A percentile compares a stretch with the other conserved stretches of the same genome.
phyloP scores from a whole-genome alignment of 2,113 vertebrate species.

The Cebus imitator region DNA sequence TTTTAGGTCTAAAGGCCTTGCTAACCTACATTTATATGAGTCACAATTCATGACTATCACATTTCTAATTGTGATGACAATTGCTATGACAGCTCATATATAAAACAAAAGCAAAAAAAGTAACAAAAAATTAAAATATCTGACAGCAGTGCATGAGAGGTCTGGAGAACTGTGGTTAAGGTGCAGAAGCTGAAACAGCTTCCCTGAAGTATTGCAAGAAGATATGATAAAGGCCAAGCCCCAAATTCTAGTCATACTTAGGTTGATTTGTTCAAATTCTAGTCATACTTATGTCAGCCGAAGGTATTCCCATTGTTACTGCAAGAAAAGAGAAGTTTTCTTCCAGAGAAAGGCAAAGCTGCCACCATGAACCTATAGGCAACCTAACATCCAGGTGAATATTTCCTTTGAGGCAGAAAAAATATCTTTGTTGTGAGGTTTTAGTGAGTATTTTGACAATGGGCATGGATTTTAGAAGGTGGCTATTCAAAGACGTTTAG shows the following conservation, averaged over 20 bases:
- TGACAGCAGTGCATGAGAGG: neutral
- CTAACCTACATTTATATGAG: neutral
- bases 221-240: no score
- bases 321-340: accelerated
- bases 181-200: accelerated
- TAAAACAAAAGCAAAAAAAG: neutral
- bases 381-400: neutral
- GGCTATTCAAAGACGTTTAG: no score
- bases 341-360: neutral
- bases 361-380: accelerated
- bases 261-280: neutral
- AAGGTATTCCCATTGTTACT: neutral
- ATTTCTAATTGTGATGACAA: neutral
- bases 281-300: accelerated
- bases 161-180: neutral
- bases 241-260: neutral
- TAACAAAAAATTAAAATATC: neutral
- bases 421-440: neutral
- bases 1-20: neutral
- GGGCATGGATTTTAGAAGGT: neutral
- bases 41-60: neutral
- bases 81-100: neutral
- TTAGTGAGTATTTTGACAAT: neutral
- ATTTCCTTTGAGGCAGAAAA: neutral
- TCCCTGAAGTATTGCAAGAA: neutral